Conservation (phyloP, 2,888 invertebrate species). For the Lysandra bellargus region DNA sequence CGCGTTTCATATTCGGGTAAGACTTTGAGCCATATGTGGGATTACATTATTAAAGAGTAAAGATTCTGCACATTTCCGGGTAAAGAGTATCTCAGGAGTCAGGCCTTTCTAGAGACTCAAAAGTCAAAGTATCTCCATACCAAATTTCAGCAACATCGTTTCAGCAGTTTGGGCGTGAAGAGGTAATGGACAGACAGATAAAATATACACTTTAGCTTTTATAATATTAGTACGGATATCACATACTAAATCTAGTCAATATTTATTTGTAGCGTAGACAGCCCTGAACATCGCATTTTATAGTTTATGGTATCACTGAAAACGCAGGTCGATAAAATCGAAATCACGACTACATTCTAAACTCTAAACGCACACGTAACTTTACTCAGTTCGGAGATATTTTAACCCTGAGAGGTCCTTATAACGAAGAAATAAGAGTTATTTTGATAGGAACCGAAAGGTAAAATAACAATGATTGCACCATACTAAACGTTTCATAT, state of each 20-base stretch:
- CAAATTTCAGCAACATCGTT: no score
- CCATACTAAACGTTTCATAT: constrained; percentile 16
- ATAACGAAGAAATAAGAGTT: constrained; percentile 33
- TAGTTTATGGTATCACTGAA: constrained; percentile 35
- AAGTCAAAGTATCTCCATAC: no score
- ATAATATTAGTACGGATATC: no score
- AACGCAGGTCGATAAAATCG: constrained; percentile 56
- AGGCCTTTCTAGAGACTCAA: no score
- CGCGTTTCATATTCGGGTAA: background rate
- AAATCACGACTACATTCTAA: constrained; percentile 58
- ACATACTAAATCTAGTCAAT: background rate
- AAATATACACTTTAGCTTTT: no score
- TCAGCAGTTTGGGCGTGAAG: no score
- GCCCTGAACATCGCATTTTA: constrained; percentile 22
- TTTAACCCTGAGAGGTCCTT: background rate
- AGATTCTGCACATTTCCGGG: no score
- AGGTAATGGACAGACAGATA: no score
- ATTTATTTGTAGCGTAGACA: background rate
- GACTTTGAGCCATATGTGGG: background rate
- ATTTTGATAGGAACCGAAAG: background rate
- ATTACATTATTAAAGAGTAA: background rate
- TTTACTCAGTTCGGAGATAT: background rate
- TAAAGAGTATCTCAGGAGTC: no score
- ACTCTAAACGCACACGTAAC: constrained; percentile 47
- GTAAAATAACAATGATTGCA: background rate